Evolutionary conservation across 2,797 vertebrate species (phyloP), one percentile per base, ranked within the genome.

Genomic region (Enteromius afrohamiltoni): DNA sequence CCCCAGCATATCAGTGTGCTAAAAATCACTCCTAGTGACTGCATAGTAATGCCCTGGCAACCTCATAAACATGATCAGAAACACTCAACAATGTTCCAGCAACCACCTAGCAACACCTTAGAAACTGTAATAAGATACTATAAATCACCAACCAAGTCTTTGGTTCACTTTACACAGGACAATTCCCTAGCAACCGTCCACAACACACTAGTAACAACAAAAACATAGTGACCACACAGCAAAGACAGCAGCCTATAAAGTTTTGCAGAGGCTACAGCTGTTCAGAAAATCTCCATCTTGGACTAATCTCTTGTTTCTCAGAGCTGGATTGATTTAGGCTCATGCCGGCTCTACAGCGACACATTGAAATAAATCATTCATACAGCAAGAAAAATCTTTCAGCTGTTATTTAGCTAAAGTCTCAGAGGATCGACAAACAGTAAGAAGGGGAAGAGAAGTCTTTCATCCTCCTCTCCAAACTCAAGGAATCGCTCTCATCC

Each of bases 401-500:
- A 16, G 13, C 16, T 42, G 55, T 89, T 84, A 83, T 68, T 87
- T 55, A 37, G 29, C 34, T 75, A 2, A 13, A 86, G 73, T 80
- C 83, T 86, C 73, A 67, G 67, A 64, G 82, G 73, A 42, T n/a
- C 31, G 4, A 64, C 5, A 71, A 29, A 82, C 62, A 73, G 17
- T 78, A 69, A 85, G 60, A 64, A 73, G 81, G 65, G 51, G 79
- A 69, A 53, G 83, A 53, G 83, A 55, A 51, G 53, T 37, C 71
- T 29, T 78, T 55, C 65, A 82, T 65, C 65, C 37, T 40, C 26
- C 37, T 16, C 73, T 80, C 34, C 58, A 73, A 87, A 90, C 80
- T 58, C 42, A 74, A 87, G 62, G 23, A 58, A 75, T 42, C 26
- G 2, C 69, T 55, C 68, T 69, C 78, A 84, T 90, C 77, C 85